These are phyloP conservation scores for Mimachlamys varia DNA, from an alignment of 2,888 invertebrate species.

Conservation along the genomic window DNA sequence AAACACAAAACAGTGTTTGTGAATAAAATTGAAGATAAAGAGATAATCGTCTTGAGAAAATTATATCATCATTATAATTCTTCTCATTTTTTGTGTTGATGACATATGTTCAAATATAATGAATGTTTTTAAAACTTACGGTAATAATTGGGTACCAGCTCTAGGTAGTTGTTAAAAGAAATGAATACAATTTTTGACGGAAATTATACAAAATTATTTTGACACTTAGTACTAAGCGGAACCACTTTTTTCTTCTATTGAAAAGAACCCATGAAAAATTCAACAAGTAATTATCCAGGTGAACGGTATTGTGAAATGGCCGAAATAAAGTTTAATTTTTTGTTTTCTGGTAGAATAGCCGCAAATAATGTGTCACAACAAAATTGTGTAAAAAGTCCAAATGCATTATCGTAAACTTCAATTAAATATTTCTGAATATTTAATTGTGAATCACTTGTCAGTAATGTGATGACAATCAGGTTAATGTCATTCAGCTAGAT, in stretches of 20 bases:
- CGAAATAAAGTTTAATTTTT: background rate
- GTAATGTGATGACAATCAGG: too few relatives aligned
- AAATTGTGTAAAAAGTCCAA: background rate
- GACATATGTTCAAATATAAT: background rate
- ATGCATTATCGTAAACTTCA: background rate
- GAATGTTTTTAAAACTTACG: constrained; percentile 20
- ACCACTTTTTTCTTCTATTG: background rate
- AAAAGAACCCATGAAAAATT: background rate
- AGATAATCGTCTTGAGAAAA: background rate
- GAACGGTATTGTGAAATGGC: background rate
- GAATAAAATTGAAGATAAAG: background rate
- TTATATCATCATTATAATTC: constrained; percentile 7
- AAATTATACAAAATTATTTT: constrained; percentile 16
- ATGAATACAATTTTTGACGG: background rate
- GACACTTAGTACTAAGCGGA: background rate
- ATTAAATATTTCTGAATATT: background rate
- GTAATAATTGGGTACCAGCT: background rate
- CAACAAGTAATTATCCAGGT: background rate
- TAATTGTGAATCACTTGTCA: background rate
- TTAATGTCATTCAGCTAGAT: too few relatives aligned
- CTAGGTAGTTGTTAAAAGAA: background rate
- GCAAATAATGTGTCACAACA: background rate
- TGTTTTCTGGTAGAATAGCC: background rate
- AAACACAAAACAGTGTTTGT: background rate
- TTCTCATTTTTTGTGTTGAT: background rate